Conservation (phyloP, 2,797 vertebrate species). For the Euthynnus affinis region DNA sequence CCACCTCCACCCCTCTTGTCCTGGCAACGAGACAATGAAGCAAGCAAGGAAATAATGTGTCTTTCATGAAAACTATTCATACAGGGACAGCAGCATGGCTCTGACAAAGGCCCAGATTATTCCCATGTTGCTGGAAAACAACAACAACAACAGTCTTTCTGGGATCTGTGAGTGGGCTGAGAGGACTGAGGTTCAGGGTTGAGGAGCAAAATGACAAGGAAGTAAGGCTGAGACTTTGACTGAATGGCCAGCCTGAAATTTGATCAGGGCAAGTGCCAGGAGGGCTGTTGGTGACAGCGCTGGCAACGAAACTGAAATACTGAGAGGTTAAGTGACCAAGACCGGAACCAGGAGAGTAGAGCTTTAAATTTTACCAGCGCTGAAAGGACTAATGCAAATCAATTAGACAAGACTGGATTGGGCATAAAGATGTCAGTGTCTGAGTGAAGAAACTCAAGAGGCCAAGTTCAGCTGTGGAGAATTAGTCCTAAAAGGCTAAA, state of each 20-base stretch:
- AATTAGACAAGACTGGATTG: not conserved
- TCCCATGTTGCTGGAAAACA: constrained; percentile 58
- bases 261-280: not conserved
- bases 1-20: constrained; percentile 21
- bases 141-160: constrained; percentile 58
- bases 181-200: constrained; percentile 9
- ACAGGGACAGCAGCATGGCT: constrained; percentile 43
- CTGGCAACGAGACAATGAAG: constrained; percentile 53
- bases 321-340: constrained; percentile 25
- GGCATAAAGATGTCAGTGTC: not conserved
- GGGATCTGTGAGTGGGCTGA: constrained; percentile 48
- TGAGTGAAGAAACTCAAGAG: constrained; percentile 1
- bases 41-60: constrained; percentile 62
- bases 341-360: constrained; percentile 32
- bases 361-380: constrained; percentile 30
- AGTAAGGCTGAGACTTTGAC: constrained; percentile 35
- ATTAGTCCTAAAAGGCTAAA: constrained; percentile 31
- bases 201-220: constrained; percentile 43
- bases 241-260: constrained; percentile 17
- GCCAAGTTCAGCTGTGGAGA: constrained; percentile 23
- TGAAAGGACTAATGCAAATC: constrained; percentile 40
- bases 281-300: not conserved
- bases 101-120: constrained; percentile 68
- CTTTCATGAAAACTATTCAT: constrained; percentile 65
- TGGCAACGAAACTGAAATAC: constrained; percentile 33